phyloP scores from a whole-genome alignment of 1,140 invertebrate species.

The Notospermus geniculatus region DNA sequence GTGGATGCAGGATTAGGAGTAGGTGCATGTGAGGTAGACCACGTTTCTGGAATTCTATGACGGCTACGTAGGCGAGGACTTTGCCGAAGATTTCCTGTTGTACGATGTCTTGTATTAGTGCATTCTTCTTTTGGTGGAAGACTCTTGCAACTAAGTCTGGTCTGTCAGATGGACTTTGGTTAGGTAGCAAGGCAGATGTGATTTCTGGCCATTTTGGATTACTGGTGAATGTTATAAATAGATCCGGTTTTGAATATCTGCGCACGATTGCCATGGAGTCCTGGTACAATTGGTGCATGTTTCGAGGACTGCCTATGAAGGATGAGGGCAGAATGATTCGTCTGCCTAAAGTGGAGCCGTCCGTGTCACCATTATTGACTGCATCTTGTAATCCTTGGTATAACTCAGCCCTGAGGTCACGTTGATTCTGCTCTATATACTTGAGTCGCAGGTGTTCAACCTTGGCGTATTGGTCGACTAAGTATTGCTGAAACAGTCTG shows the following conservation, averaged over 20 bases:
- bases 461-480: constrained; percentile 53
- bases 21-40: too few relatives aligned
- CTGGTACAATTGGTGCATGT: constrained; percentile 56
- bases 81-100: constrained; percentile 46
- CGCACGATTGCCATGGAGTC: constrained; percentile 59
- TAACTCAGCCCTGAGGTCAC: too few relatives aligned
- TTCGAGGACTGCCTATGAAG: constrained; percentile 50
- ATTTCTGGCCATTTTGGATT: constrained; percentile 60
- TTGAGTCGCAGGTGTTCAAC: constrained; percentile 35
- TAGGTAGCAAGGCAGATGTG: constrained; percentile 29
- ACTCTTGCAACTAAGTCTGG: not conserved
- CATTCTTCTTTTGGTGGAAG: not conserved
- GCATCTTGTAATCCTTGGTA: too few relatives aligned
- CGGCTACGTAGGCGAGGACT: constrained; percentile 8
- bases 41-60: too few relatives aligned
- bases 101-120: constrained; percentile 34
- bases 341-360: constrained; percentile 33
- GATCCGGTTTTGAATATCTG: constrained; percentile 53
- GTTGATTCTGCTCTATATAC: constrained; percentile 20
- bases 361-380: constrained; percentile 21
- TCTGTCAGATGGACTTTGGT: too few relatives aligned
- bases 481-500: constrained; percentile 52
- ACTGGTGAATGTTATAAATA: constrained; percentile 60
- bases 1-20: too few relatives aligned
- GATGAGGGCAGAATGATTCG: constrained; percentile 56